Evolutionary conservation across 2,113 vertebrate species (phyloP).

Genomic region (Xiphophorus couchianus): DNA sequence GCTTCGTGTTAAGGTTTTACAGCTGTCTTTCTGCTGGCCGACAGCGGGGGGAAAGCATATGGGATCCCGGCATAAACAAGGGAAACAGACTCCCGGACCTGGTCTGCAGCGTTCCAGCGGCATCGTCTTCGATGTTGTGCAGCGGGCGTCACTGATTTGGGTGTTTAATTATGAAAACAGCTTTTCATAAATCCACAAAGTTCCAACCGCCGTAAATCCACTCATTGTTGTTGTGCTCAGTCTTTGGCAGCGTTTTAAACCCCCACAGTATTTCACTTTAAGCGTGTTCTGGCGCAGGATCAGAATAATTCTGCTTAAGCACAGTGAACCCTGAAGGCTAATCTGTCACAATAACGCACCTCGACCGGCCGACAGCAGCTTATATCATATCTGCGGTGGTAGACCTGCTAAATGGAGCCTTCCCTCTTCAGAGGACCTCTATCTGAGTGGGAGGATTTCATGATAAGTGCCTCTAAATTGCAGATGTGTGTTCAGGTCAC

Average conservation of each 20-base stretch:
- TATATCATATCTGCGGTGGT: neutral
- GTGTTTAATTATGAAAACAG: slow-evolving; percentile 46
- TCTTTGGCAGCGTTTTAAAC: slow-evolving; percentile 14
- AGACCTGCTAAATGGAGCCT: too few species aligned
- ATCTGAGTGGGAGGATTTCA: neutral
- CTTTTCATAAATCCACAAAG: neutral
- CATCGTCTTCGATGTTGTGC: neutral
- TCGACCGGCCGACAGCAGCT: neutral
- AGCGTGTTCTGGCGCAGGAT: slow-evolving; percentile 2
- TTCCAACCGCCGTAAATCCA: neutral
- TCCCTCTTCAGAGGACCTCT: neutral
- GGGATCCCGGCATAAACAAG: neutral
- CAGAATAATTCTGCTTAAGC: slow-evolving; percentile 6
- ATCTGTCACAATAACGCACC: neutral
- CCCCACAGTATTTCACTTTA: slow-evolving; percentile 5
- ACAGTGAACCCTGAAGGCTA: neutral
- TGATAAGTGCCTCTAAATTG: neutral
- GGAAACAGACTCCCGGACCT: neutral
- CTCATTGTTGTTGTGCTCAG: neutral
- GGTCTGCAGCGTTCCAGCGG: too few species aligned
- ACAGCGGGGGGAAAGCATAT: neutral
- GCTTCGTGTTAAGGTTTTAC: neutral
- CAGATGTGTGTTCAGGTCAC: neutral
- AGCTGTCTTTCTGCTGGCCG: slow-evolving; percentile 12
- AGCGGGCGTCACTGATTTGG: slow-evolving; percentile 7